Evolutionary conservation across 2,888 invertebrate species (phyloP), one percentile per base, ranked within the genome.

Genomic region (Latrodectus elegans): DNA sequence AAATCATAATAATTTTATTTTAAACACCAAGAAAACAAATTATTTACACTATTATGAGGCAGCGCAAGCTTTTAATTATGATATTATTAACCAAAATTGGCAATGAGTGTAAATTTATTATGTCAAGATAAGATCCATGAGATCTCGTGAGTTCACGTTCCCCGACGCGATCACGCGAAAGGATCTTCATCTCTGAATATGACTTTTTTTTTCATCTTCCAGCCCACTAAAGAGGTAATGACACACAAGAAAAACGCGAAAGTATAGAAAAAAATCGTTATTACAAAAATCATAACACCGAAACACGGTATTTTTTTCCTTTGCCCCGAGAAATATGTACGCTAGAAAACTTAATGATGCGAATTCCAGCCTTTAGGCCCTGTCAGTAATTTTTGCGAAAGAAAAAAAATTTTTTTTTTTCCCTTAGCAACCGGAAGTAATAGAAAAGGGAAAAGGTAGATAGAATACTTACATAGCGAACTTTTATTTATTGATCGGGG

Each of bases 241-340:
- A 60, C 68, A 82, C 75, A 82, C 75, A 74, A 67, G 55, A 70
- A 68, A 68, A 60, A 75, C 22, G 55, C 17, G 22, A 51, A 68
- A 52, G 53, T 15, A 75, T 67, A 53, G 38, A 53, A 60, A 70
- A 73, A 82, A 70, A 53, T 53, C 68, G 75, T 75, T 82, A 82
- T 75, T 82, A 82, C 82, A 75, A 82, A 82, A 82, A 82, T 82
- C 82, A 82, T 75, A 82, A 82, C 51, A 70, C 68, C 67, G 70
- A 60, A 75, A 73, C 53, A 52, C 38, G 38, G 38, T 38, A 38
- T 38, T 15, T 17, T 65, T 75, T 82, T 82, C 65, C 73, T 72
- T 55, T 15, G 11, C 55, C 53, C 22, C 79, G 49, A 49, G 82
- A 82, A 82, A 82, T 82, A 75, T 82, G 74, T 68, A 68, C 67